Evolutionary conservation across 1,140 invertebrate genomes (phyloP), one percentile per base, ranked within the genome.

Genomic region (Elysia chlorotica): DNA sequence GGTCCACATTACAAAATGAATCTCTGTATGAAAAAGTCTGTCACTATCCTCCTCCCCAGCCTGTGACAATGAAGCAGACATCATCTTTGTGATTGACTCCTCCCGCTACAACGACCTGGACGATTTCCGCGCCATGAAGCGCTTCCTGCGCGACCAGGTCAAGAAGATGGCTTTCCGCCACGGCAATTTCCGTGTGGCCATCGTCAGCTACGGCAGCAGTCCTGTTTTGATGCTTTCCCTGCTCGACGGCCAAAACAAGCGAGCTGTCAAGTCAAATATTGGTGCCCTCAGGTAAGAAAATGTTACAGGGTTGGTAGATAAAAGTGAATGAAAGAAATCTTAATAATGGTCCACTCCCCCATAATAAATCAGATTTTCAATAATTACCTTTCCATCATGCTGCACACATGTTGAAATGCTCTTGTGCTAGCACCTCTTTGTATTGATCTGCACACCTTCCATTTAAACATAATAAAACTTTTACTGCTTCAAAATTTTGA

Each of bases 1-100:
- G n/a, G n/a, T n/a, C n/a, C n/a, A n/a, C n/a, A n/a, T n/a, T n/a
- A n/a, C n/a, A n/a, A n/a, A n/a, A n/a, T n/a, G n/a, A n/a, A n/a
- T n/a, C n/a, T n/a, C n/a, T n/a, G n/a, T n/a, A n/a, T n/a, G n/a
- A n/a, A n/a, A n/a, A n/a, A n/a, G n/a, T n/a, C n/a, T n/a, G n/a
- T n/a, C n/a, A n/a, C n/a, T n/a, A n/a, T n/a, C n/a, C n/a, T 4
- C 25, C 59, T 30, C 23, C 14, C 10, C 66, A 83, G 83, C 72
- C 19, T 85, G 83, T 68, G 69, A 73, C 1, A 68, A 76, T 1
- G 71, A 73, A 31, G 82, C 78, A 35, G 83, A 85, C 69, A 76
- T 85, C n/a, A 78, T 82, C n/a, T 83, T 85, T 74, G 77, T 78
- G 38, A 75, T 85, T 6, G 83, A 85, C 59, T 73, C 79, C 2